Conservation (phyloP, 2,797 vertebrate species). For the Sarcophilus harrisii region DNA sequence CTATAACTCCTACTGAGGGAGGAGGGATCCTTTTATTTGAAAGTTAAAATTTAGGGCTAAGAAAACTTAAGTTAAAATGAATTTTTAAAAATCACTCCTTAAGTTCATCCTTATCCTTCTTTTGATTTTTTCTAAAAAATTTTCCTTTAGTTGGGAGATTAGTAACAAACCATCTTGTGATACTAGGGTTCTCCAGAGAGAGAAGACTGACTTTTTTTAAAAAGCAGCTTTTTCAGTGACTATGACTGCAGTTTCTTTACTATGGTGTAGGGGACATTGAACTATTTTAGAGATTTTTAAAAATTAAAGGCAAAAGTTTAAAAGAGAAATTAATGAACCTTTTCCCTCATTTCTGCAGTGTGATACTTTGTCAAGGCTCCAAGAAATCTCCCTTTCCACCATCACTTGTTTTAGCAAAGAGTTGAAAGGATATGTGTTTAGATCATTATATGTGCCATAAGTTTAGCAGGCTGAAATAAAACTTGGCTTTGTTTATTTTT, state of each 20-base stretch:
- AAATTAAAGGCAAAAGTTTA: background rate
- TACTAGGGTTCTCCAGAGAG: background rate
- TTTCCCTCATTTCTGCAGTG: background rate
- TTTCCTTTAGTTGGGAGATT: background rate
- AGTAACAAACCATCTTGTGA: background rate
- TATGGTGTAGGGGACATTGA: background rate
- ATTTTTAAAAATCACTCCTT: background rate
- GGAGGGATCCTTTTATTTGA: background rate
- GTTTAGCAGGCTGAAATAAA: background rate
- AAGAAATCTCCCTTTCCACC: background rate
- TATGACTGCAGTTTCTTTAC: background rate
- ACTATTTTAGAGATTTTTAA: background rate
- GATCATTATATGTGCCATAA: background rate
- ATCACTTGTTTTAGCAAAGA: background rate
- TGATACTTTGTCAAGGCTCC: background rate
- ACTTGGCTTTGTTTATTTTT: background rate
- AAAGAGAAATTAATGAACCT: background rate
- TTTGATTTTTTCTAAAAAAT: background rate
- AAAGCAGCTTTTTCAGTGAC: background rate
- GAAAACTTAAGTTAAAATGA: background rate
- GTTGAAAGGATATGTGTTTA: background rate
- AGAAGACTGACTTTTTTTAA: background rate
- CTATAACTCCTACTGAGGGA: background rate
- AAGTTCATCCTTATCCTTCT: background rate
- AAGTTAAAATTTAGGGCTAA: background rate